phyloP scores from a whole-genome alignment of 1,140 invertebrate genomes.

The Drosophila tani region DNA sequence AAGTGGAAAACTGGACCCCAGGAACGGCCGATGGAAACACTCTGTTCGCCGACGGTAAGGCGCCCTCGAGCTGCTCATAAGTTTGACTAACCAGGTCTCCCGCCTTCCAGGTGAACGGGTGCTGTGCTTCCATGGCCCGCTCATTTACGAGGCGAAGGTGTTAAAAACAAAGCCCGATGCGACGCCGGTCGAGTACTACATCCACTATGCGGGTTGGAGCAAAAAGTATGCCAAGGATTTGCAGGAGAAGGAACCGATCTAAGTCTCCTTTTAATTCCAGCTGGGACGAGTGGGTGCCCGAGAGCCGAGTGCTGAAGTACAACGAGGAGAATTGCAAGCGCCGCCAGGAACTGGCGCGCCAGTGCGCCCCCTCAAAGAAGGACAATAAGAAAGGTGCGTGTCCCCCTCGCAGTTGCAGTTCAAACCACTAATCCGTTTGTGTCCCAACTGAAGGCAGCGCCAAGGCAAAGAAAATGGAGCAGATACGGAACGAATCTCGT shows the following conservation, averaged over 20 bases:
- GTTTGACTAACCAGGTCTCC: constrained; percentile 13
- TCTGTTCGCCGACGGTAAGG: constrained; percentile 88
- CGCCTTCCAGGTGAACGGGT: constrained; percentile 93
- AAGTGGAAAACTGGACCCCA: constrained; percentile 56
- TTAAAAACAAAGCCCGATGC: constrained; percentile 92
- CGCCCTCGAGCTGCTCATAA: background rate
- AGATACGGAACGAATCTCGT: constrained; percentile 86
- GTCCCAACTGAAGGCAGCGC: constrained; percentile 47
- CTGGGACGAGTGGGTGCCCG: constrained; percentile 99
- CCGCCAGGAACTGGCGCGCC: constrained; percentile 91
- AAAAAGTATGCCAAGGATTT: constrained; percentile 91
- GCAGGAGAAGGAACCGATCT: constrained; percentile 1
- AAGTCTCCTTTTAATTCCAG: constrained; percentile 85
- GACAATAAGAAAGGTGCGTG: constrained; percentile 87
- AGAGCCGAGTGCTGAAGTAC: constrained; percentile 95
- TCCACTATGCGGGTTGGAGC: constrained; percentile 99
- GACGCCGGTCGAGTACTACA: constrained; percentile 95
- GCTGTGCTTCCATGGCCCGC: constrained; percentile 97
- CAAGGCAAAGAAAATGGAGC: constrained; percentile 74
- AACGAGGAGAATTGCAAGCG: constrained; percentile 96
- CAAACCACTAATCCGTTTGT: background rate
- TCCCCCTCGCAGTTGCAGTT: too few species aligned
- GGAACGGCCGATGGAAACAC: constrained; percentile 64
- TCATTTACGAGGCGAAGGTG: constrained; percentile 98
- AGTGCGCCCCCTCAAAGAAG: constrained; percentile 89